A percentile compares a stretch with the other conserved stretches of the same genome.
These are phyloP conservation scores for Drosophila meridiana DNA, from an alignment of 2,888 invertebrate species.

Conservation along the genomic window DNA sequence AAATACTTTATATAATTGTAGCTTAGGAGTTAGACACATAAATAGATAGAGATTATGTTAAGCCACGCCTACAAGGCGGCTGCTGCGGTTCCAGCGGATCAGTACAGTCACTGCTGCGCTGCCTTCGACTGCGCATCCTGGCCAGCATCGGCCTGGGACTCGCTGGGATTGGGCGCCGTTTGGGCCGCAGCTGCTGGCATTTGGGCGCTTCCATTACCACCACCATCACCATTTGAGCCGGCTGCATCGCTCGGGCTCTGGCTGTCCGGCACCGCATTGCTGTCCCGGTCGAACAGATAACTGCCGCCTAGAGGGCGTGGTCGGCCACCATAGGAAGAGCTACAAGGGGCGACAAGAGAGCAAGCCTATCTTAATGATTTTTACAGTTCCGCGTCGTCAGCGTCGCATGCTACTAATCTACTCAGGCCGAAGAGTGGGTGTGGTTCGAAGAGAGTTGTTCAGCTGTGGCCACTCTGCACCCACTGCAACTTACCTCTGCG, in stretches of 20 bases:
- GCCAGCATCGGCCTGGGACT: constrained; percentile 26
- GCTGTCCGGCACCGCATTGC: constrained; percentile 74
- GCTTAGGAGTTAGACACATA: constrained; percentile 67
- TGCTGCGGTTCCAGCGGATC: constrained; percentile 23
- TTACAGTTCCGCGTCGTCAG: constrained; percentile 55
- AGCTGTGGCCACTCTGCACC: constrained; percentile 53
- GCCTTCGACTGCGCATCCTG: constrained; percentile 41
- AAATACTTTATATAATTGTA: constrained; percentile 34
- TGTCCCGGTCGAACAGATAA: constrained; percentile 84
- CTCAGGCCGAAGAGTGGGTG: constrained; percentile 5
- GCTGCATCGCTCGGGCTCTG: constrained; percentile 55
- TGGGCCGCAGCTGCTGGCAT: constrained; percentile 72
- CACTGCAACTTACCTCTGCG: constrained; percentile 79
- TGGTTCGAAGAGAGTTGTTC: neutral
- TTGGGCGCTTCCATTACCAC: constrained; percentile 40
- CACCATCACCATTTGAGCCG: constrained; percentile 52
- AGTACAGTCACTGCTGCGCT: constrained; percentile 21
- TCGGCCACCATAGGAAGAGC: constrained; percentile 85
- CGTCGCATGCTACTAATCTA: constrained; percentile 5
- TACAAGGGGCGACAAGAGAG: constrained; percentile 85
- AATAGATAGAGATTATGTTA: constrained; percentile 63
- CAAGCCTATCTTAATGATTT: constrained; percentile 84
- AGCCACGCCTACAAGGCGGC: constrained; percentile 56
- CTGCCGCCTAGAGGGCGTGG: constrained; percentile 84
- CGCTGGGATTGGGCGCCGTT: constrained; percentile 54